Evolutionary conservation across 2,888 invertebrate genomes (phyloP).

Genomic region (Cyclophora albipunctata): DNA sequence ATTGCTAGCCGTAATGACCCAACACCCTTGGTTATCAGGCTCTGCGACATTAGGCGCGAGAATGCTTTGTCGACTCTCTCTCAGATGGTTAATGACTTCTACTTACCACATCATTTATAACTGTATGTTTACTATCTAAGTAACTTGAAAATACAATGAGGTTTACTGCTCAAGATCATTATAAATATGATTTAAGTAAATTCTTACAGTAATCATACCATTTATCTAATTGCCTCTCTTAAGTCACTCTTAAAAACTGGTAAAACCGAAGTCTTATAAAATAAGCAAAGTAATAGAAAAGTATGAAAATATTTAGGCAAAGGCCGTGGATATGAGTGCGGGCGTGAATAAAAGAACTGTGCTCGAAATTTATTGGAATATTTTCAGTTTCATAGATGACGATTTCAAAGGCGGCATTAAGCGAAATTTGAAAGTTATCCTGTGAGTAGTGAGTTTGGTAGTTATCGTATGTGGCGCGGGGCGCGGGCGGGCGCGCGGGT

Average conservation of each 20-base stretch:
- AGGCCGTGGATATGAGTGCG: too few relatives aligned
- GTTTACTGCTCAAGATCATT: too few relatives aligned
- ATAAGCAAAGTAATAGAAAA: too few relatives aligned
- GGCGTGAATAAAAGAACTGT: conserved; percentile 7
- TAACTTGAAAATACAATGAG: too few relatives aligned
- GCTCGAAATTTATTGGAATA: conserved; percentile 7
- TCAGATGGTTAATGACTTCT: conserved; percentile 2
- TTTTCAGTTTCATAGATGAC: conserved; percentile 8
- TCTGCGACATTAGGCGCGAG: conserved; percentile 33
- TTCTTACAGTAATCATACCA: too few relatives aligned
- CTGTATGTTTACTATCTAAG: too few relatives aligned
- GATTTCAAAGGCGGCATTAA: conserved; percentile 34
- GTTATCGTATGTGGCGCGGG: conserved; percentile 39
- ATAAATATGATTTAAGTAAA: too few relatives aligned
- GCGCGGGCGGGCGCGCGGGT: conserved; percentile 24
- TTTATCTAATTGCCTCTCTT: too few relatives aligned
- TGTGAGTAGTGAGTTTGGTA: conserved; percentile 50
- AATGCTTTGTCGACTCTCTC: conserved; percentile 24
- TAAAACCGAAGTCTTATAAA: too few relatives aligned
- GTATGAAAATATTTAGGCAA: too few relatives aligned
- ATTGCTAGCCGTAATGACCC: conserved; percentile 32
- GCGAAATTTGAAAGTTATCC: conserved; percentile 40
- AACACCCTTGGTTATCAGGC: conserved; percentile 39
- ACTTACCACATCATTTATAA: too few relatives aligned
- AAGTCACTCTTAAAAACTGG: too few relatives aligned